Evolutionary conservation across 2,888 invertebrate genomes (phyloP).

Genomic region (Dicycla oo): DNA sequence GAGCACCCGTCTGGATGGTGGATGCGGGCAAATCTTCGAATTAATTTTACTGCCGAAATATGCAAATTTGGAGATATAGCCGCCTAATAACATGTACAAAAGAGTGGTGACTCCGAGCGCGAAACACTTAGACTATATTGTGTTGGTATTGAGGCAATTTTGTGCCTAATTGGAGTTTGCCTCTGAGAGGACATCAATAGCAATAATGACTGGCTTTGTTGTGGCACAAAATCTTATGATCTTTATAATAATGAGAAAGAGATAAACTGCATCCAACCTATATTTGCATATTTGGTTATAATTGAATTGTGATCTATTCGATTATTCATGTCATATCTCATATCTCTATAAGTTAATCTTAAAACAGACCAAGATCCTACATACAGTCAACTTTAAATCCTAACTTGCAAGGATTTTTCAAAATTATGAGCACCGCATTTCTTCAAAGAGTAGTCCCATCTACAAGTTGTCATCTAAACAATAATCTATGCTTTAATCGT

Average conservation of each 20-base stretch:
- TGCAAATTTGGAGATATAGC: slow-evolving; percentile 90
- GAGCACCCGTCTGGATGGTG: slow-evolving; percentile 80
- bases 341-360: neutral
- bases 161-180: slow-evolving; percentile 53
- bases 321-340: too few species aligned
- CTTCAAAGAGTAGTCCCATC: slow-evolving; percentile 62
- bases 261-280: neutral
- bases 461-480: slow-evolving; percentile 64
- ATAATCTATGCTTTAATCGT: slow-evolving; percentile 88
- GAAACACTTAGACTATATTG: slow-evolving; percentile 74
- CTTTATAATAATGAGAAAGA: neutral
- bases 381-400: neutral
- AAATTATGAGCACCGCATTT: slow-evolving; percentile 5
- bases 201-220: neutral
- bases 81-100: slow-evolving; percentile 91
- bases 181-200: slow-evolving; percentile 54
- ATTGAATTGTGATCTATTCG: too few species aligned
- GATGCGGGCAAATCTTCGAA: slow-evolving; percentile 91
- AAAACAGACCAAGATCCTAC: neutral
- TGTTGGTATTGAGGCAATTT: slow-evolving; percentile 28
- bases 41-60: slow-evolving; percentile 91
- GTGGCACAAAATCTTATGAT: neutral
- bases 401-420: neutral
- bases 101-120: slow-evolving; percentile 88
- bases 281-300: neutral